phyloP scores from a whole-genome alignment of 64 coral and sea anemone genomes.

The Pocillopora damicornis region DNA sequence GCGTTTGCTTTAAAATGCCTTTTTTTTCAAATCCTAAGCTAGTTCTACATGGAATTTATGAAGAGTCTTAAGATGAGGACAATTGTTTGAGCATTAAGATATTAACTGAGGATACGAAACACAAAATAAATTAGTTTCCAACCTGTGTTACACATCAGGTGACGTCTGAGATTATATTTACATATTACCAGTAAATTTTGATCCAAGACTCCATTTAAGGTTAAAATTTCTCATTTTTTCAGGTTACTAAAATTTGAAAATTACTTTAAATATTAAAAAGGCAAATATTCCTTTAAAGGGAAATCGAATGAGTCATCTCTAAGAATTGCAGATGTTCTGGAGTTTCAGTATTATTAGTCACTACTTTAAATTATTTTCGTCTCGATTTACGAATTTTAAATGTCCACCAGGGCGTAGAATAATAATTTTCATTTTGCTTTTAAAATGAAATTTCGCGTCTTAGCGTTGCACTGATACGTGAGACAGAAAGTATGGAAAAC shows the following conservation, averaged over 20 bases:
- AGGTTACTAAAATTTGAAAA: not conserved
- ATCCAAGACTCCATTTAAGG: conserved; percentile 8
- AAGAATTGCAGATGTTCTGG: not conserved
- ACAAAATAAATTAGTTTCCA: too few species aligned
- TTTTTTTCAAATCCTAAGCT: too few species aligned
- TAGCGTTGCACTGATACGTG: not conserved
- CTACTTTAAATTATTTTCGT: not conserved
- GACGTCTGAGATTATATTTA: too few species aligned
- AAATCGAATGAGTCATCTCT: not conserved
- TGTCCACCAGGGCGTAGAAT: not conserved
- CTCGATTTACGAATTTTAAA: conserved; percentile 3
- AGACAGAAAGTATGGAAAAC: not conserved
- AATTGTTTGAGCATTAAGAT: too few species aligned
- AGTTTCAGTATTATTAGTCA: not conserved
- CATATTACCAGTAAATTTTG: too few species aligned
- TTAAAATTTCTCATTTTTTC: not conserved
- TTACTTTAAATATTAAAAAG: not conserved
- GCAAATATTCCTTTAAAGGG: not conserved
- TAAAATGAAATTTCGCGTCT: not conserved
- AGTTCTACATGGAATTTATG: too few species aligned
- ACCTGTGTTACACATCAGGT: too few species aligned
- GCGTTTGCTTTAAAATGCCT: too few species aligned
- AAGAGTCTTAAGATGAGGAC: too few species aligned
- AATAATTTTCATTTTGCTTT: not conserved
- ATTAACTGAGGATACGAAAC: too few species aligned